Evolutionary conservation across 2,797 vertebrate species (phyloP).

Genomic region (Oceanodroma leucorhoa): DNA sequence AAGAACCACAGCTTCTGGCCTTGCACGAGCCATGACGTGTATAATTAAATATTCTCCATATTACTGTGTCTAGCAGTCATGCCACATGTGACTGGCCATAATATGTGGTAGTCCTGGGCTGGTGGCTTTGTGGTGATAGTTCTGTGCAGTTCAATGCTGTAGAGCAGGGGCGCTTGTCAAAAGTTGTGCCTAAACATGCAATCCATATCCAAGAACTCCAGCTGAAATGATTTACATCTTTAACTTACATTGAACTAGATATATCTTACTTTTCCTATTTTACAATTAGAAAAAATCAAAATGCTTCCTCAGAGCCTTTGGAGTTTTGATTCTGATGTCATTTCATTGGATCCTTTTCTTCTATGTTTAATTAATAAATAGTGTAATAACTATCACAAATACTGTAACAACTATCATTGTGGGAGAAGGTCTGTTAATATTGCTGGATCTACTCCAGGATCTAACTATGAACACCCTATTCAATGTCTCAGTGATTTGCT

Average conservation of each 20-base stretch:
- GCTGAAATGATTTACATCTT: not conserved
- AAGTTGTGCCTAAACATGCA: not conserved
- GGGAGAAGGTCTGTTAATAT: not conserved
- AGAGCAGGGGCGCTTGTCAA: not conserved
- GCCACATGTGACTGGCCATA: not conserved
- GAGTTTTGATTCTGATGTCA: not conserved
- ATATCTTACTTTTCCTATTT: not conserved
- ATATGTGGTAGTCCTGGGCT: not conserved
- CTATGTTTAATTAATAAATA: not conserved
- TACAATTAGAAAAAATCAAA: not conserved
- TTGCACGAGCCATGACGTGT: rapidly evolving
- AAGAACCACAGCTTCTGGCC: not conserved
- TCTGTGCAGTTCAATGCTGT: not conserved
- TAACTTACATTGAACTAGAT: not conserved
- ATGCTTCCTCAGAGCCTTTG: not conserved
- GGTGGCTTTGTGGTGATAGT: not conserved
- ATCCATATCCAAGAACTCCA: not conserved
- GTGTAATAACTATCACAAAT: not conserved
- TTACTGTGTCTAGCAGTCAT: not conserved
- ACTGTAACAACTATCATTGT: not conserved
- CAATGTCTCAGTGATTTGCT: not conserved
- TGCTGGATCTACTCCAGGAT: not conserved
- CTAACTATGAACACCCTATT: not conserved
- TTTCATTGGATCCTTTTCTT: not conserved
- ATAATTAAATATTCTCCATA: not conserved